Base-by-base conservation (phyloP, 2,113 vertebrate genomes). In the Rutilus rutilus region DNA sequence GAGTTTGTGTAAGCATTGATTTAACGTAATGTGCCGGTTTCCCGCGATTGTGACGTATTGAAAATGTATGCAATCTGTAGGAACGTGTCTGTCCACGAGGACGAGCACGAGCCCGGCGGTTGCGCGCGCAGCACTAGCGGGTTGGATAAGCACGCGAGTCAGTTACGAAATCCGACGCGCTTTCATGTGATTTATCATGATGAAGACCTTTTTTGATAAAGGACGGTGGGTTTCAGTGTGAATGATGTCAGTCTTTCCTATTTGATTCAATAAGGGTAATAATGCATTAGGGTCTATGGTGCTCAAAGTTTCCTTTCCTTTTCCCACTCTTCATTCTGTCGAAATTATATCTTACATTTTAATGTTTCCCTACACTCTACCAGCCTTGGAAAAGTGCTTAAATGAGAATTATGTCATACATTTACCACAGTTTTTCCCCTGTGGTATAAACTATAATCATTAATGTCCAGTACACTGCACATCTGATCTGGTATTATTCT, bases 101-200 rank as follows among this genome's bases (percentile, higher is more conserved):
- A 52, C 76, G 50, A 50, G 52, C 69, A 64, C 45, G 17, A 47
- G 80, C 23, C 3, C 21, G 25, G 76, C 36, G 52, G 12, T 21
- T 74, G 75, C 85, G 79, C 81, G 60, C 62, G 25, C 62, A 33
- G 47, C 8, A 17, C 25, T 62, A 19, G 59, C 6, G 75, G 2
- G n/a, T 60, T 52, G 65, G 73, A 71, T 52, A 21, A 52, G 57
- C 10, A 23, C 45, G n/a, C 14, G 60, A 85, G 85, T 47, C 36
- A 52, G 79, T 86, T 85, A 85, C 59, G 80, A 89, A 83, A 83
- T 42, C 30, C 12, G 25, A 85, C 83, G 47, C 47, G 36, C 10
- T 64, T 25, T 80, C 36, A 64, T n/a, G 11, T 30, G 21, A n/a
- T 42, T 42, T 2, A 42, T 23, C 9, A 27, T 65, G 33, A 57